Evolutionary conservation across 1,140 invertebrate genomes (phyloP).

Genomic region (Magallana angulata): DNA sequence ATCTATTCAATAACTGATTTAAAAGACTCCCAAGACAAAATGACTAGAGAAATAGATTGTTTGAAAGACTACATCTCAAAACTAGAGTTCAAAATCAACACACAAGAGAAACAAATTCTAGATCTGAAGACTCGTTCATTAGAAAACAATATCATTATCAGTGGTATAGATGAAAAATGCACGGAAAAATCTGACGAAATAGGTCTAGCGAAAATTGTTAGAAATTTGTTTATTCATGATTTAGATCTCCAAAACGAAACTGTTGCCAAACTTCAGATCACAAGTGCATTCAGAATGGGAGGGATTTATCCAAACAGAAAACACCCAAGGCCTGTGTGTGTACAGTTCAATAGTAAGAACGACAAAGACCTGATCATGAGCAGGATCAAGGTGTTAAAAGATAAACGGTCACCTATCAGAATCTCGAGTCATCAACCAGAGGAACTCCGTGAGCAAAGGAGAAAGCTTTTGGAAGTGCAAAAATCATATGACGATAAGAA

Average conservation of each 20-base stretch:
- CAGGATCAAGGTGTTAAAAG: background rate
- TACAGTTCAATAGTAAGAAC: too few species aligned
- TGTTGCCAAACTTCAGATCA: too few species aligned
- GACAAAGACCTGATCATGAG: too few species aligned
- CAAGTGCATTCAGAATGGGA: too few species aligned
- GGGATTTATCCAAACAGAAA: too few species aligned
- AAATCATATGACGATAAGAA: background rate
- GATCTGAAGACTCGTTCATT: background rate
- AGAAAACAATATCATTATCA: constrained; percentile 1
- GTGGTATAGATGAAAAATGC: background rate
- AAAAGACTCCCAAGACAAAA: background rate
- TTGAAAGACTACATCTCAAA: background rate
- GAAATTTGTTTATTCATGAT: too few species aligned
- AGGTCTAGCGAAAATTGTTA: too few species aligned
- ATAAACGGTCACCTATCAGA: background rate
- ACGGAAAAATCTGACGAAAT: background rate
- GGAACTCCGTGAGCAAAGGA: background rate
- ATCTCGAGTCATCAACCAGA: background rate
- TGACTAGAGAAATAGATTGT: background rate
- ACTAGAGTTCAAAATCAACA: too few species aligned
- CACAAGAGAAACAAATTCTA: too few species aligned
- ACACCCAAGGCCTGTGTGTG: too few species aligned
- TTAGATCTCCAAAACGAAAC: too few species aligned
- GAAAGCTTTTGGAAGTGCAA: background rate
- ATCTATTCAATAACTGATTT: background rate